Evolutionary conservation across 2,888 invertebrate species (phyloP), one percentile per base, ranked within the genome.

Genomic region (Drosophila diplacantha): DNA sequence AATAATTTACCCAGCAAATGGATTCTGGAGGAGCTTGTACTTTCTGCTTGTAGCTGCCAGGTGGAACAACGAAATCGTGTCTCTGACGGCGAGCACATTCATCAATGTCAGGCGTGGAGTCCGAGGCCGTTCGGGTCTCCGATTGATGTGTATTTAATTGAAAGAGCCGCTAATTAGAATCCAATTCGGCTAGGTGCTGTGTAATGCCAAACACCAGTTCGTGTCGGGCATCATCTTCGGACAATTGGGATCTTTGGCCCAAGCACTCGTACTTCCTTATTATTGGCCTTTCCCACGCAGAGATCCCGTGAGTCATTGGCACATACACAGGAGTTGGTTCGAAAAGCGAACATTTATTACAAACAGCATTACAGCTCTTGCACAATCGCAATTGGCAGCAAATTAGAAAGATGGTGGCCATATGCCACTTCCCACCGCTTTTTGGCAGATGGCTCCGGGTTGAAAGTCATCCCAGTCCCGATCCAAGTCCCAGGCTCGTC

Each of bases 301-400:
- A 41, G 66, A 84, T 79, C 78, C 84, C 78, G 84, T 79, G 78
- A 78, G 84, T 84, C 78, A 84, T 63, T 62, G 71, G 37, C 66
- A 69, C 71, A 63, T 31, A 46, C 47, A 70, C 71, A 69, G 56
- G 62, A 71, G 72, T 62, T 43, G 66, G 55, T 59, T 51, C 62
- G 72, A 70, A 80, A 81, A 74, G 75, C 74, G 81, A 72, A 82
- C 85, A 82, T 85, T 84, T 84, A 84, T 82, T 81, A 73, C 72
- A 59, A 69, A 57, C 59, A 59, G 47, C 53, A 37, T 56, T 54
- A 31, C 54, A 41, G 49, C 57, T 55, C 63, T 84, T 85, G 69
- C 74, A 85, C 84, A 81, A 84, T 82, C 71, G 35, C 41, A 61
- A 51, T 65, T 83, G 79, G 80, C 64, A 51, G 73, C 72, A 84